A percentile compares a stretch with the other conserved stretches of the same genome.
Conservation (phyloP, 2,888 invertebrate species). For the Parnassius orleans region DNA sequence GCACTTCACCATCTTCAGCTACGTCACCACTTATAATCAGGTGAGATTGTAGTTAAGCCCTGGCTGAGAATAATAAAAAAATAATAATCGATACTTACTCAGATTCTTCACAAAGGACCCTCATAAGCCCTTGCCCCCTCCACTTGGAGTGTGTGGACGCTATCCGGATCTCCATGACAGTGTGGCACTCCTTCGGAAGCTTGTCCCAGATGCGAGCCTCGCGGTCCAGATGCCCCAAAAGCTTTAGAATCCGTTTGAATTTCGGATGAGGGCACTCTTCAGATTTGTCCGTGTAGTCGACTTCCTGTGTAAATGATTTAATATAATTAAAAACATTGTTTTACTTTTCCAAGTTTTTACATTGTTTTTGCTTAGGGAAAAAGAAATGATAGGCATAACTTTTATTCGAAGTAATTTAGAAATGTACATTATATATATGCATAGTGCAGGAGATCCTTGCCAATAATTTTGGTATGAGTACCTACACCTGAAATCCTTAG, state of each 20-base stretch:
- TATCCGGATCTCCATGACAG: constrained; percentile 81
- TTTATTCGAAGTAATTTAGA: no score
- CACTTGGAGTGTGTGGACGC: constrained; percentile 84
- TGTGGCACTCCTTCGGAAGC: constrained; percentile 75
- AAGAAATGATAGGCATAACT: no score
- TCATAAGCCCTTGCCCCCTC: constrained; percentile 85
- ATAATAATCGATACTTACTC: constrained; percentile 72
- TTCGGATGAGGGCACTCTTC: constrained; percentile 81
- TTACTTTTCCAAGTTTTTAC: no score
- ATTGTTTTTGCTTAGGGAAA: no score
- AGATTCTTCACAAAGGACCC: constrained; percentile 83
- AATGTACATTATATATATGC: no score
- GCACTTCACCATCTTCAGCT: no score
- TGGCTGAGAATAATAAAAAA: no score
- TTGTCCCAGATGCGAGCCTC: constrained; percentile 81
- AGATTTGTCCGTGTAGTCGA: constrained; percentile 68
- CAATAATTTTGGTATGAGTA: no score
- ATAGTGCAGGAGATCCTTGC: no score
- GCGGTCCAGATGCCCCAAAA: constrained; percentile 79
- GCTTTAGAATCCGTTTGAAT: constrained; percentile 82
- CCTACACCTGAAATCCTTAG: no score
- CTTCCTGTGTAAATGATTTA: constrained; percentile 45
- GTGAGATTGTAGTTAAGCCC: no score
- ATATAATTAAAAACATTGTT: not conserved
- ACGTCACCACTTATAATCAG: no score